Evolutionary conservation across 1,140 invertebrate genomes (phyloP), one percentile per base, ranked within the genome.

Genomic region (Panagrolaimus sp.): DNA sequence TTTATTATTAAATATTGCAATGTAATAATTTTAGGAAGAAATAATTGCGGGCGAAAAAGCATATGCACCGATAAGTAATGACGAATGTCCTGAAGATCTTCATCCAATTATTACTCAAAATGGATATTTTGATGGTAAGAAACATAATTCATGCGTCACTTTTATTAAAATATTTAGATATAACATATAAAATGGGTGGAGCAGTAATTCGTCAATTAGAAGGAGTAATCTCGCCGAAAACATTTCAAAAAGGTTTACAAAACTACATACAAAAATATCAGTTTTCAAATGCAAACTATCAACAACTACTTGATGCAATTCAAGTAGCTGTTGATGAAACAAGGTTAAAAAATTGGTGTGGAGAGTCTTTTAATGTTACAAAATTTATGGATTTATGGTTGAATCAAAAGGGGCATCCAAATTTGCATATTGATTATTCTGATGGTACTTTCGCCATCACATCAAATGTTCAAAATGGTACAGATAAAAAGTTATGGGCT

Each of bases 291-390:
- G 62, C 38, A 8, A 43, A 31, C 20, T 43, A 13, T 20, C n/a
- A 25, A 31, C n/a, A n/a, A n/a, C n/a, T n/a, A n/a, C n/a, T n/a
- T n/a, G 42, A 63, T 16, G 14, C 38, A 11, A 23, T 16, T 16
- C 14, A 31, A 23, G n/a, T n/a, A n/a, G 62, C 62, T 43, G 16
- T 63, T n/a, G 16, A 63, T n/a, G 16, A 42, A 8, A 27, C 20
- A 11, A 27, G 20, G 11, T 8, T 63, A 13, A 63, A 8, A 31
- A 20, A 63, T 38, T 63, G 62, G 62, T 63, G 62, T 8, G 62
- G 62, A 11, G 27, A 43, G n/a, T 9, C 31, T 31, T 42, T 63
- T 3, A 63, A 63, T 63, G 42, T 63, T 13, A 0, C 62, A 2
- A 27, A 63, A 16, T 43, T 63, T 11, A 27, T 63, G 62, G 16